phyloP scores from a whole-genome alignment of 2,888 invertebrate genomes.

The Belgica antarctica region DNA sequence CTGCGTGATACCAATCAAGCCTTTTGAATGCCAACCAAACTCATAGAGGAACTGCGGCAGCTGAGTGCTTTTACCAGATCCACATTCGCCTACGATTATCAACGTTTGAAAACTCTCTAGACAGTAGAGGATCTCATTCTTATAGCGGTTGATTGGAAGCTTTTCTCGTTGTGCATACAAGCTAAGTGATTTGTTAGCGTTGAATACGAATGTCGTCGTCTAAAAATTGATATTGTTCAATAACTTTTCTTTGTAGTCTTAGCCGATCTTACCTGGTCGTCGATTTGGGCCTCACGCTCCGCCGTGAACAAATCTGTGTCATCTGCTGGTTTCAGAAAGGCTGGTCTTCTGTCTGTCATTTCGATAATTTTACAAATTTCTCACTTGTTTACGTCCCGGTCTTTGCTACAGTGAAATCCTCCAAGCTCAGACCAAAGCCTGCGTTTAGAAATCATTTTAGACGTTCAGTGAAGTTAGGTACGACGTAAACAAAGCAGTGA shows the following conservation, averaged over 20 bases:
- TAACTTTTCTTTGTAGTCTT: too few relatives aligned
- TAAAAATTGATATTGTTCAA: too few relatives aligned
- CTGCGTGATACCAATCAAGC: conserved; percentile 84
- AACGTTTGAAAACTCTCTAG: conserved; percentile 87
- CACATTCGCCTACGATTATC: conserved; percentile 68
- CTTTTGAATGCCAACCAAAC: conserved; percentile 76
- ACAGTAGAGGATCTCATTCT: conserved; percentile 84
- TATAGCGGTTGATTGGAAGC: conserved; percentile 81
- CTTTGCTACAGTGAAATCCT: too few relatives aligned
- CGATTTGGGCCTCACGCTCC: conserved; percentile 50
- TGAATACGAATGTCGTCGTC: conserved; percentile 72
- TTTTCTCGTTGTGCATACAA: conserved; percentile 79
- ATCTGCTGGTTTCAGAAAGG: conserved; percentile 18
- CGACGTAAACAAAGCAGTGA: too few relatives aligned
- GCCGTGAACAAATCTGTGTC: conserved; percentile 47
- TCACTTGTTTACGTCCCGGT: too few relatives aligned
- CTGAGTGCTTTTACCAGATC: not conserved
- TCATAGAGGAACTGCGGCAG: conserved; percentile 78
- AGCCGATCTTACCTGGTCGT: too few relatives aligned
- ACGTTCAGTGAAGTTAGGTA: too few relatives aligned
- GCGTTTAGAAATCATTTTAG: too few relatives aligned
- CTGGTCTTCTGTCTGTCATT: not conserved
- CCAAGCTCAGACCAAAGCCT: too few relatives aligned
- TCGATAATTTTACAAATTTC: not conserved
- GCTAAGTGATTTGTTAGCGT: conserved; percentile 78